Evolutionary conservation across 2,797 vertebrate genomes (phyloP), one percentile per base, ranked within the genome.

Genomic region (Pitangus sulphuratus): DNA sequence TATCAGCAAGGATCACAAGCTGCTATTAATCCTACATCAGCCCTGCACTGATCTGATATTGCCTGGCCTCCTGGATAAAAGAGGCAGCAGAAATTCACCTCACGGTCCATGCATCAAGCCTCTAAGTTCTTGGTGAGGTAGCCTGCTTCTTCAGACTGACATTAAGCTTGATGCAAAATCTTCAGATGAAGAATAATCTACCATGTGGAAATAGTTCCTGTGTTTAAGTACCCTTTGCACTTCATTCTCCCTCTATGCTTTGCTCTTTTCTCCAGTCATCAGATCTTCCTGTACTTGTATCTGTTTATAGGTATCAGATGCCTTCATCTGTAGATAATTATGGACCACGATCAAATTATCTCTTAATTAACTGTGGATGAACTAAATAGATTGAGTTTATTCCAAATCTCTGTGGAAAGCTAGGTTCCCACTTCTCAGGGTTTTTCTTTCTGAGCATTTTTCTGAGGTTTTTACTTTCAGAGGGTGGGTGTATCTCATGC

Each of bases 181-280:
- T 83, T 84, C 78, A 84, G 84, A 66, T 79, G 64, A 77, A 94
- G 75, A 80, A 57, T 40, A 92, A 89, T 80, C 77, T 86, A 24
- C 53, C 57, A 57, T 24, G 48, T 85, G 60, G 81, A 95, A 96
- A 75, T 40, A 61, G n/a, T 80, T 92, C 48, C 56, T 44, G 22
- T 39, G 11, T 84, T 83, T 80, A 83, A 87, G 33, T 74, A 72
- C 20, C 30, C 39, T 86, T 75, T 33, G n/a, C 37, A 69, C 61
- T 65, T 86, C 37, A 80, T 84, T 84, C 56, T 90, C 8, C 2
- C 37, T 78, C 61, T 68, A 31, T 72, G 69, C 33, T 87, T 90
- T 48, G 3, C 71, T 40, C 35, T 71, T 75, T 92, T 69, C 75
- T 65, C 30, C 33, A 66, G 4, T 56, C 61, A 30, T 78, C 84